phyloP scores from a whole-genome alignment of 2,888 invertebrate genomes.

The Andrena chrysosceles region DNA sequence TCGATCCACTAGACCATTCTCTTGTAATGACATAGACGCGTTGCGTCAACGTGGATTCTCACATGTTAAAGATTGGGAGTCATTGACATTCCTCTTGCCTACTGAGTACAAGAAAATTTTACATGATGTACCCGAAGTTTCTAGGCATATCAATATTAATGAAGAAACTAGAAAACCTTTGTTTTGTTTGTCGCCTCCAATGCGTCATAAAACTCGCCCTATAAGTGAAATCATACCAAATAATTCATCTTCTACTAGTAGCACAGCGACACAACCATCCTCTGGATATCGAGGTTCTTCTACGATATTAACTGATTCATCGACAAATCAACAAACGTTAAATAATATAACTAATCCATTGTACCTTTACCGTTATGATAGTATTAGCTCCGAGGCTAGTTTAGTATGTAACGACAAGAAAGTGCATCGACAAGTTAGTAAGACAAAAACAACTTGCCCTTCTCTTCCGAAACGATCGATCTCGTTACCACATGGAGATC shows the following conservation, averaged over 20 bases:
- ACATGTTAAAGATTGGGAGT: constrained; percentile 97
- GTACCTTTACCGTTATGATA: constrained; percentile 94
- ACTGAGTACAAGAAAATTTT: constrained; percentile 92
- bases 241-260: constrained; percentile 88
- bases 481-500: constrained; percentile 86
- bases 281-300: constrained; percentile 95
- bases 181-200: constrained; percentile 87
- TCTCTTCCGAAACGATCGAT: constrained; percentile 90
- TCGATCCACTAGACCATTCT: constrained; percentile 88
- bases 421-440: constrained; percentile 67
- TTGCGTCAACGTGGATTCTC: constrained; percentile 92
- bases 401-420: constrained; percentile 85
- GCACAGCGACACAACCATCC: constrained; percentile 92
- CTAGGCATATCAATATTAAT: constrained; percentile 88
- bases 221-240: constrained; percentile 87
- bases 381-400: constrained; percentile 91
- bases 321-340: constrained; percentile 89
- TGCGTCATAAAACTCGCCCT: constrained; percentile 86
- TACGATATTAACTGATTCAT: constrained; percentile 92
- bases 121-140: constrained; percentile 92
- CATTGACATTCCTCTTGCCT: constrained; percentile 94
- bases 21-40: constrained; percentile 93
- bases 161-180: constrained; percentile 86
- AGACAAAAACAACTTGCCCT: constrained; percentile 79
- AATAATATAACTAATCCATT: constrained; percentile 86